Base-by-base conservation (phyloP, 2,113 vertebrate species). In the Montifringilla adamsi region DNA sequence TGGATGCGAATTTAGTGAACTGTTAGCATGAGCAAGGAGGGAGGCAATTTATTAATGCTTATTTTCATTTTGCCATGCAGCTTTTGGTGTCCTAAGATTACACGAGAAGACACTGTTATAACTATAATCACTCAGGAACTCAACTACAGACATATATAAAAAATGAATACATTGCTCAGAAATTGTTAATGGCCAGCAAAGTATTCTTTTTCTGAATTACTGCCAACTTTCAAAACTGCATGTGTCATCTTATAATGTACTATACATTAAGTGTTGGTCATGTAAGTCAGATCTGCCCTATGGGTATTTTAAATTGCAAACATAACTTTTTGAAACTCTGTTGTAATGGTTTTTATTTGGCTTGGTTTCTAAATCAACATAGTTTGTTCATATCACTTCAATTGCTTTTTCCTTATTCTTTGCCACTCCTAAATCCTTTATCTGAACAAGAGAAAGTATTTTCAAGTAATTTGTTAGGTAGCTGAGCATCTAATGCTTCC, bases 41-140 rank as follows among this genome's bases (percentile, higher is more conserved):
- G 50, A 91, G 73, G 93, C 96, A 20, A 69, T 91, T 96, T 93
- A 64, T 87, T 95, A 75, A 90, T 85, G 77, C 84, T 94, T 80
- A 21, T 78, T 87, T 96, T 96, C 56, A 93, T 94, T 96, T 96
- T 70, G 80, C 56, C 8, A 26, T 37, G 39, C 66, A 86, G 76
- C 33, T 95, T 95, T 94, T 94, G 58, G n/a, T 96, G 67, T 94
- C 94, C 78, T 41, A 70, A 95, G 89, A 96, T 96, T 93, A 94
- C 56, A 95, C 3, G 47, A 95, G 96, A 87, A 95, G 89, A 94
- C 66, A 79, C 46, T 95, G 94, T 91, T 96, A 95, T 94, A 95
- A 94, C 78, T 90, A 37, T 33, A 87, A 94, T 96, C 84, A 76
- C 52, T 83, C 75, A 91, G 68, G 49, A 93, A 79, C 90, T 94